phyloP scores from a whole-genome alignment of 2,888 invertebrate species.

The Leptinotarsa tumamoca region DNA sequence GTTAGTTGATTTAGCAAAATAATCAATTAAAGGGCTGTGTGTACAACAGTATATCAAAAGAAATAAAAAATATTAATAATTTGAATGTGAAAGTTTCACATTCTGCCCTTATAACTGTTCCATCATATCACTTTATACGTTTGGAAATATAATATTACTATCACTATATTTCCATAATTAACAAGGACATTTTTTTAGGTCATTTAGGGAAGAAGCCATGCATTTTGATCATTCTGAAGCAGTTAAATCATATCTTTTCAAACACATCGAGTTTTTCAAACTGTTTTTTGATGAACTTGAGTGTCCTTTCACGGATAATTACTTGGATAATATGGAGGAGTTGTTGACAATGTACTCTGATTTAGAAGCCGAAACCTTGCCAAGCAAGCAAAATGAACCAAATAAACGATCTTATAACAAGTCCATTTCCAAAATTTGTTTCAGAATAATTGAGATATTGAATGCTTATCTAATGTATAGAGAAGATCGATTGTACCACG shows the following conservation, averaged over 20 bases:
- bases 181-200: slow-evolving; percentile 35
- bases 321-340: slow-evolving; percentile 55
- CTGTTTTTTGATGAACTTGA: slow-evolving; percentile 48
- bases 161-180: no score
- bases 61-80: no score
- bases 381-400: slow-evolving; percentile 43
- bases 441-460: slow-evolving; percentile 48
- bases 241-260: slow-evolving; percentile 46
- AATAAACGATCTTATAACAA: slow-evolving; percentile 40
- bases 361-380: slow-evolving; percentile 49
- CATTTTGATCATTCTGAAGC: slow-evolving; percentile 46
- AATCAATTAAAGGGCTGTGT: no score
- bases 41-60: no score
- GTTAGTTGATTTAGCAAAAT: no score
- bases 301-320: slow-evolving; percentile 48
- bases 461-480: slow-evolving; percentile 50
- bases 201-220: slow-evolving; percentile 48
- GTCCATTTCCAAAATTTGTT: slow-evolving; percentile 36
- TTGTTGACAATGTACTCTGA: slow-evolving; percentile 53
- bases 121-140: no score
- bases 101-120: no score
- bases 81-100: no score
- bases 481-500: slow-evolving; percentile 53
- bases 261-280: slow-evolving; percentile 53
- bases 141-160: no score